Evolutionary conservation across 2,113 vertebrate genomes (phyloP), one percentile per base, ranked within the genome.

Genomic region (Nerophis lumbriciformis): DNA sequence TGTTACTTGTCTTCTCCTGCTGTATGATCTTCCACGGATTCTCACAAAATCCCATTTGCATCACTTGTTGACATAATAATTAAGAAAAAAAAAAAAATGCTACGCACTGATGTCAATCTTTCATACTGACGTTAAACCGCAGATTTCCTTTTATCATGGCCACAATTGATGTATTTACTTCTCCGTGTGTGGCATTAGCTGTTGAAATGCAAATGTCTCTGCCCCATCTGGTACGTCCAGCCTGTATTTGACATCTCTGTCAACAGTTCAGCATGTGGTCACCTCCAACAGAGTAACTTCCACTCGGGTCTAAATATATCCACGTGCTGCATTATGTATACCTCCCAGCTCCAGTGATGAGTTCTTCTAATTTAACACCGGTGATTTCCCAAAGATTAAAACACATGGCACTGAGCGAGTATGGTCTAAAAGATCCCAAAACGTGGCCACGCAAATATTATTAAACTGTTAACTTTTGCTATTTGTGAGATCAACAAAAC

Each of bases 391-490:
- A 76, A 56, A 66, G 54, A 81, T 73, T 53, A 84, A 73, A 37
- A 88, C 42, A 69, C 57, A 77, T 84, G 84, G 83, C 82, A 88
- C 88, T 82, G 68, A 75, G 67, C 77, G 78, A 86, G 61, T 42
- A 77, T 19, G 57, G 74, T 75, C 72, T 62, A 59, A 70, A 53
- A 54, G 61, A 79, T 81, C 71, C 66, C 69, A 71, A 71, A 83
- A 71, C 35, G 44, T 77, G 74, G 76, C 69, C 61, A 63, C 59
- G 67, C 19, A 59, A 66, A 66, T 48, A 75, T 65, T 68, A 76
- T 8, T 69, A 65, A 74, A 72, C 68, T 47, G 49, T 68, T 77
- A 48, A 69, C 55, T 69, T 82, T 81, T 73, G 67, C 68, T 77
- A 42, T 59, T 59, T 71, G 71, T 80, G 62, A 52, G 69, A 66